These are phyloP conservation scores for Euplagia quadripunctaria DNA, from an alignment of 2,888 invertebrate genomes.

Conservation along the genomic window DNA sequence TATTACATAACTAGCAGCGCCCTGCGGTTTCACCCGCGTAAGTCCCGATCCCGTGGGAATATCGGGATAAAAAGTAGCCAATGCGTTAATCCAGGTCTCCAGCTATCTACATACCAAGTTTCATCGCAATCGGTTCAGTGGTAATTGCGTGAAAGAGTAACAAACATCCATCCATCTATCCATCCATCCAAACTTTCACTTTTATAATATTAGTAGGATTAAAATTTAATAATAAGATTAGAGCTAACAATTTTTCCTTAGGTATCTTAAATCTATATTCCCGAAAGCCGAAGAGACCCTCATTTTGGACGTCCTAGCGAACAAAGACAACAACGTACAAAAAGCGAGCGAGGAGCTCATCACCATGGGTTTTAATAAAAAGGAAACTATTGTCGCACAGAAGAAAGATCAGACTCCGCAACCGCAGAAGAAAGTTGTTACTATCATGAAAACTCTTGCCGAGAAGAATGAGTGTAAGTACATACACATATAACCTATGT, in stretches of 20 bases:
- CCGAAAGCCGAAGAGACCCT: slow-evolving; percentile 96
- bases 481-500: too few relatives aligned
- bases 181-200: too few relatives aligned
- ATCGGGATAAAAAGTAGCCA: too few relatives aligned
- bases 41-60: too few relatives aligned
- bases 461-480: slow-evolving; percentile 91
- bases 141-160: too few relatives aligned
- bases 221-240: background rate
- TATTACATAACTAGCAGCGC: too few relatives aligned
- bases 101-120: too few relatives aligned
- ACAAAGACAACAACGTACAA: slow-evolving; percentile 96
- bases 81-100: too few relatives aligned
- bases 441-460: slow-evolving; percentile 89
- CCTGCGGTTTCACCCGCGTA: too few relatives aligned
- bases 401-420: slow-evolving; percentile 68
- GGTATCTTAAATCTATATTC: slow-evolving; percentile 96
- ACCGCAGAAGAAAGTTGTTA: slow-evolving; percentile 84
- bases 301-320: slow-evolving; percentile 93
- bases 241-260: slow-evolving; percentile 65
- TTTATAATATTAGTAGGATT: too few relatives aligned
- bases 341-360: slow-evolving; percentile 94
- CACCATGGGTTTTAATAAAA: slow-evolving; percentile 93
- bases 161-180: too few relatives aligned
- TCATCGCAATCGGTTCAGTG: too few relatives aligned
- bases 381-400: slow-evolving; percentile 84